These are phyloP conservation scores for Alloscopus bannaensis DNA, from an alignment of 2,888 invertebrate species.

Conservation along the genomic window DNA sequence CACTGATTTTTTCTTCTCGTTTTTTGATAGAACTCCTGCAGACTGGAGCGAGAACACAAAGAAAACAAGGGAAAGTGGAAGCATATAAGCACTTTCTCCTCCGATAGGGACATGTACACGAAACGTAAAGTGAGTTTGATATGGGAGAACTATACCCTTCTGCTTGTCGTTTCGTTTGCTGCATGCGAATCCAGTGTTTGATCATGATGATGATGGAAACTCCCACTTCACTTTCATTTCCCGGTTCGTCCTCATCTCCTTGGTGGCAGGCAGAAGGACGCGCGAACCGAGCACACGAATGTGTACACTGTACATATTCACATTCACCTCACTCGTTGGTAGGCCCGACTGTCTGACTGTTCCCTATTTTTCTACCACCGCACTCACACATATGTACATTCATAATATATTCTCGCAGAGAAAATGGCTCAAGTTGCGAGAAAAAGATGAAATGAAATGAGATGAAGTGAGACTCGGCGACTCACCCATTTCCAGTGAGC, in stretches of 20 bases:
- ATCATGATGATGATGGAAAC: slow-evolving; percentile 57
- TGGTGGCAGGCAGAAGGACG: slow-evolving; percentile 23
- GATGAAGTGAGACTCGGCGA: slow-evolving; percentile 49
- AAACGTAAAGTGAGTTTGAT: neutral
- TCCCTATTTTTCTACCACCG: neutral
- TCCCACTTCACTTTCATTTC: slow-evolving; percentile 61
- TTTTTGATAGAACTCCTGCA: slow-evolving; percentile 37
- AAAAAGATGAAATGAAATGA: slow-evolving; percentile 41
- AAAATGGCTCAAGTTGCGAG: slow-evolving; percentile 18
- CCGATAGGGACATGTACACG: neutral
- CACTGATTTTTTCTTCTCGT: slow-evolving; percentile 29
- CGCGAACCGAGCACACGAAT: slow-evolving; percentile 12
- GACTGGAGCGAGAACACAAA: slow-evolving; percentile 26
- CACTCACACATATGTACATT: neutral
- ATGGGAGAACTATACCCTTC: neutral
- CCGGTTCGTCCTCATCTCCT: slow-evolving; percentile 39
- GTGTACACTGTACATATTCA: slow-evolving; percentile 8
- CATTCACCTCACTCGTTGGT: neutral
- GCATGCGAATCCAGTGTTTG: slow-evolving; percentile 44
- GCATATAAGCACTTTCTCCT: slow-evolving; percentile 4
- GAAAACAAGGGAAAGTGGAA: slow-evolving; percentile 41
- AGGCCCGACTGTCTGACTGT: no score
- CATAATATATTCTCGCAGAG: neutral
- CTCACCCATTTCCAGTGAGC: slow-evolving; percentile 47
- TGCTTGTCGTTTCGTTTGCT: slow-evolving; percentile 1